phyloP scores from a whole-genome alignment of 2,888 invertebrate species.

The Lepidocyrtoides sp. region DNA sequence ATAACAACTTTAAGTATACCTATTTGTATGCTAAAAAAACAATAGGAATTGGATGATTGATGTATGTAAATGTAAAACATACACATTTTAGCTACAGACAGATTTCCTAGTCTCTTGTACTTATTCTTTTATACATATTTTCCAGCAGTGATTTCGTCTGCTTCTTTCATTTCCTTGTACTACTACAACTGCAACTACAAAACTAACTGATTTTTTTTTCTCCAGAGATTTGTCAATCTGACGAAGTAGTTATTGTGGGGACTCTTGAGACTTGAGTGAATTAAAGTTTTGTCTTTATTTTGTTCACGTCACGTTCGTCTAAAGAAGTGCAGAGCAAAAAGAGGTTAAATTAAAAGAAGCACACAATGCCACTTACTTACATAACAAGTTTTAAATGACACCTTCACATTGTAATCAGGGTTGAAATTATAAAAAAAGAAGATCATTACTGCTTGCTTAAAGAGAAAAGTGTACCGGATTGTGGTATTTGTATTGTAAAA shows the following conservation, averaged over 20 bases:
- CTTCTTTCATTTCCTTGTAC: slow-evolving; percentile 55
- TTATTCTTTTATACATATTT: slow-evolving; percentile 11
- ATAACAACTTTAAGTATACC: background rate
- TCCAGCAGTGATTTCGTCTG: background rate
- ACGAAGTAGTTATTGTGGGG: slow-evolving; percentile 40
- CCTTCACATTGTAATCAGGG: slow-evolving; percentile 70
- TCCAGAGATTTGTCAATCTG: slow-evolving; percentile 64
- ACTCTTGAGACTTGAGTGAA: slow-evolving; percentile 64
- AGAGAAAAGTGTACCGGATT: background rate
- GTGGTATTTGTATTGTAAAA: background rate
- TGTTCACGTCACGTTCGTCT: background rate
- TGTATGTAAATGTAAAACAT: slow-evolving; percentile 40
- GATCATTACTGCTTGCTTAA: background rate
- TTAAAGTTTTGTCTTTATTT: slow-evolving; percentile 76
- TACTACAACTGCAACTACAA: too few relatives aligned
- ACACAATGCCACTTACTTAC: slow-evolving; percentile 1
- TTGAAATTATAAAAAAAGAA: slow-evolving; percentile 47
- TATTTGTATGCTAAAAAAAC: slow-evolving; percentile 10
- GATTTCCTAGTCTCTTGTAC: background rate
- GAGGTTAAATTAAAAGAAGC: slow-evolving; percentile 51
- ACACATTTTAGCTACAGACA: background rate
- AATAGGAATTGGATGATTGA: slow-evolving; percentile 60
- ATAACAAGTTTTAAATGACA: slow-evolving; percentile 30
- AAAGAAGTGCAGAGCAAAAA: background rate
- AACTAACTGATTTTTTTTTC: slow-evolving; percentile 58